Conservation (phyloP, 2,888 invertebrate species). For the Callimorpha dominula region DNA sequence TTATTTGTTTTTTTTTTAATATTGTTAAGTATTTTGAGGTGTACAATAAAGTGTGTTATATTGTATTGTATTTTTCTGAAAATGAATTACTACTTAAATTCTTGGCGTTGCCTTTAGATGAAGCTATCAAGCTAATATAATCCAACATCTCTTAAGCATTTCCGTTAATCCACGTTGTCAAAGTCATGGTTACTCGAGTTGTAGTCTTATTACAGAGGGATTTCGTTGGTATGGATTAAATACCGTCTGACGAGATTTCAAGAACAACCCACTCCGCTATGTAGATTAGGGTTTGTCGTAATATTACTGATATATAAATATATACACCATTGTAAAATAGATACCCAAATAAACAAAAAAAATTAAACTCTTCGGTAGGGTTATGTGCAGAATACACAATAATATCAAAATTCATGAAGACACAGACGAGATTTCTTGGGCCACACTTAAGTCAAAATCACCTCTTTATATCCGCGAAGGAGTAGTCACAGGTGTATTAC, state of each 20-base stretch:
- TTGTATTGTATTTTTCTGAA: too few relatives aligned
- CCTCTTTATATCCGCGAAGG: too few relatives aligned
- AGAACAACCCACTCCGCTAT: slow-evolving; percentile 1
- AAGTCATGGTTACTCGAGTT: slow-evolving; percentile 21
- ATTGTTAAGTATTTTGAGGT: too few relatives aligned
- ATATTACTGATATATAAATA: background rate
- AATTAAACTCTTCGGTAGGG: too few relatives aligned
- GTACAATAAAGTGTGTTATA: too few relatives aligned
- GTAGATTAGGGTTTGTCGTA: background rate
- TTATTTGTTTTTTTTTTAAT: too few relatives aligned
- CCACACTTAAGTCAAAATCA: too few relatives aligned
- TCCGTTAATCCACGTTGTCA: slow-evolving; percentile 25
- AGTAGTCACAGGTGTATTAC: too few relatives aligned
- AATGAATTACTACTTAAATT: too few relatives aligned
- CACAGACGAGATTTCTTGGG: too few relatives aligned
- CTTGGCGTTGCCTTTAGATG: background rate
- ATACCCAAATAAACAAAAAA: too few relatives aligned
- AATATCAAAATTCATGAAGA: background rate
- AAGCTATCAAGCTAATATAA: background rate
- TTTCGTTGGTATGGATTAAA: slow-evolving; percentile 14
- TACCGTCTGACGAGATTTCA: slow-evolving; percentile 7
- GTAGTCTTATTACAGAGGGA: slow-evolving; percentile 10
- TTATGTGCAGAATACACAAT: background rate
- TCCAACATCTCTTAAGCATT: slow-evolving; percentile 1
- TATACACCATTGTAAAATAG: too few relatives aligned